phyloP scores from a whole-genome alignment of 2,797 vertebrate genomes.

The Pipistrellus pygmaeus region DNA sequence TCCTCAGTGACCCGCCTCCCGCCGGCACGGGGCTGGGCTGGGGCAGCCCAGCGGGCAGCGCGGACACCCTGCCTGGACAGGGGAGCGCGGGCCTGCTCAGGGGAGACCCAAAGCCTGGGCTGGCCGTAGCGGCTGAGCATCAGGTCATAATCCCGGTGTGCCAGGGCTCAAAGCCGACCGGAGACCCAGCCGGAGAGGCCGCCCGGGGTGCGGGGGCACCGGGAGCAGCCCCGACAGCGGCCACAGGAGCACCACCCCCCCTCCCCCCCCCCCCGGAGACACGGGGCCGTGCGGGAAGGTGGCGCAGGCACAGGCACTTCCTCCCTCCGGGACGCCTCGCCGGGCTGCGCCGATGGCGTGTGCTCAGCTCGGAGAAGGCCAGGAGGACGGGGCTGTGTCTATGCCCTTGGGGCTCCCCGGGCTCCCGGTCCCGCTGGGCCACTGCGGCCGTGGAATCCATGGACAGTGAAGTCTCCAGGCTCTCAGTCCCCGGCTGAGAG shows the following conservation, averaged over 20 bases:
- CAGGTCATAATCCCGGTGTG: background rate
- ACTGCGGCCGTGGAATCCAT: background rate
- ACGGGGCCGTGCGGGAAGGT: rapidly evolving
- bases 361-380: background rate
- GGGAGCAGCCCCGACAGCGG: background rate
- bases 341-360: background rate
- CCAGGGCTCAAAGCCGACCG: background rate
- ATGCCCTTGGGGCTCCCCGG: rapidly evolving
- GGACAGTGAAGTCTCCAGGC: background rate
- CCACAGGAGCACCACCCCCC: no score
- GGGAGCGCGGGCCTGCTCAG: background rate
- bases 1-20: background rate
- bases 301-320: no score
- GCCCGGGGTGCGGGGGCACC: background rate
- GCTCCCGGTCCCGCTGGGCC: background rate
- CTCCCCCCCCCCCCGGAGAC: rapidly evolving
- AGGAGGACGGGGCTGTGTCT: rapidly evolving
- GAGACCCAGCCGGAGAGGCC: background rate
- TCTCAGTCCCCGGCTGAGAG: background rate
- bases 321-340: no score
- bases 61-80: no score
- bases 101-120: background rate
- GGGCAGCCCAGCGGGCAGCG: no score
- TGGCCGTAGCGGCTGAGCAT: background rate
- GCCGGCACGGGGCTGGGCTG: no score